A percentile compares a stretch with the other conserved stretches of the same genome.
Evolutionary conservation across 2,888 invertebrate species (phyloP).

Genomic region (Electrophaes corylata): DNA sequence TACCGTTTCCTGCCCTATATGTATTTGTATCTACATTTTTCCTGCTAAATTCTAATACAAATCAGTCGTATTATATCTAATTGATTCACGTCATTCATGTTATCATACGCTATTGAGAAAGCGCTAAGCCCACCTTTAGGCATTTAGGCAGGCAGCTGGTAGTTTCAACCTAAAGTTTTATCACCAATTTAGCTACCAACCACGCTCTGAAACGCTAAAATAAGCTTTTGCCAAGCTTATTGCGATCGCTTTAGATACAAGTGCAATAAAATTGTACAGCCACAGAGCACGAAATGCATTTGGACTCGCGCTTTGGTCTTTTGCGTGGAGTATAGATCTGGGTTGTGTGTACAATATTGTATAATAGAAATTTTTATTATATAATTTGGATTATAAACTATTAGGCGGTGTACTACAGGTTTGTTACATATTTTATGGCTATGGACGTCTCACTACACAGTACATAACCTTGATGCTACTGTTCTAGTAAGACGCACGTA

Average conservation of each 20-base stretch:
- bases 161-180: conserved; percentile 22
- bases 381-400: background rate
- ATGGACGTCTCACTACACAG: conserved; percentile 1
- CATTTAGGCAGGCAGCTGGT: conserved; percentile 32
- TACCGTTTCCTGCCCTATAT: conserved; percentile 6
- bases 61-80: background rate
- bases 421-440: conserved; percentile 8
- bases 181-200: conserved; percentile 45
- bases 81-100: conserved; percentile 19
- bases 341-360: background rate
- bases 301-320: background rate
- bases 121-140: conserved; percentile 28
- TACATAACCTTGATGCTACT: background rate
- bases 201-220: conserved; percentile 59
- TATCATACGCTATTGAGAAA: conserved; percentile 22
- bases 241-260: conserved; percentile 37
- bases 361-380: background rate
- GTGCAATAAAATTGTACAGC: conserved; percentile 10
- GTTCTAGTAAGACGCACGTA: background rate
- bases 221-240: conserved; percentile 59
- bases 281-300: conserved; percentile 11
- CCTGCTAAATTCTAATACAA: conserved; percentile 6
- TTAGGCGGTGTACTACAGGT: background rate
- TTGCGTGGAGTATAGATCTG: background rate
- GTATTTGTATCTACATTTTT: conserved; percentile 9